phyloP scores from a whole-genome alignment of 2,113 vertebrate genomes.

The Labeo rohita region DNA sequence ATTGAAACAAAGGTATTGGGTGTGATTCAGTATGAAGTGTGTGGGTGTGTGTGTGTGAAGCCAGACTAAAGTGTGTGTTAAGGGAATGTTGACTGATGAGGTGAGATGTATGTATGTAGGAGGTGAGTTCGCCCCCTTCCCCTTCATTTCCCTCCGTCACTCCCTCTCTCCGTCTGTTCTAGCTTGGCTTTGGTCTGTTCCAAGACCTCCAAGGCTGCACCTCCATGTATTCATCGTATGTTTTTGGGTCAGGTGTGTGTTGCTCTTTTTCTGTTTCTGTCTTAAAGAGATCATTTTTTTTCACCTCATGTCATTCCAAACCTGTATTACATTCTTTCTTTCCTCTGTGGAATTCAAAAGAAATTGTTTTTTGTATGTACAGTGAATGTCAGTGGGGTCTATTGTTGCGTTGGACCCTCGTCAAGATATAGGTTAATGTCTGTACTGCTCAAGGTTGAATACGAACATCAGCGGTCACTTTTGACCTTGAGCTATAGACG shows the following conservation, averaged over 20 bases:
- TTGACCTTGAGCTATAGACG: not conserved
- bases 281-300: not conserved
- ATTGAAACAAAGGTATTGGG: constrained; percentile 15
- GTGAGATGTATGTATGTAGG: constrained; percentile 49
- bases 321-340: not conserved
- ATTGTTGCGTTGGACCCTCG: not conserved
- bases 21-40: constrained; percentile 7
- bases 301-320: not conserved
- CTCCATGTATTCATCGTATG: not conserved
- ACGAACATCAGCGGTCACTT: not conserved
- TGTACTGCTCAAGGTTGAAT: not conserved
- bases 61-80: constrained; percentile 27
- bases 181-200: constrained; percentile 30
- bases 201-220: constrained; percentile 6
- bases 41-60: constrained; percentile 27
- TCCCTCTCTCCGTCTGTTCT: constrained; percentile 43
- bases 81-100: constrained; percentile 36
- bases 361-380: not conserved
- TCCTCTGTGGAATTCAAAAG: not conserved
- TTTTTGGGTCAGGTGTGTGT: constrained; percentile 10
- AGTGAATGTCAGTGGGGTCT: not conserved
- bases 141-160: constrained; percentile 12
- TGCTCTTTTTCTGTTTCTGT: not conserved
- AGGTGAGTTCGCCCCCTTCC: constrained; percentile 34
- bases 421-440: not conserved